Evolutionary conservation across 2,113 vertebrate genomes (phyloP).

Genomic region (Trematocara unimaculatum): DNA sequence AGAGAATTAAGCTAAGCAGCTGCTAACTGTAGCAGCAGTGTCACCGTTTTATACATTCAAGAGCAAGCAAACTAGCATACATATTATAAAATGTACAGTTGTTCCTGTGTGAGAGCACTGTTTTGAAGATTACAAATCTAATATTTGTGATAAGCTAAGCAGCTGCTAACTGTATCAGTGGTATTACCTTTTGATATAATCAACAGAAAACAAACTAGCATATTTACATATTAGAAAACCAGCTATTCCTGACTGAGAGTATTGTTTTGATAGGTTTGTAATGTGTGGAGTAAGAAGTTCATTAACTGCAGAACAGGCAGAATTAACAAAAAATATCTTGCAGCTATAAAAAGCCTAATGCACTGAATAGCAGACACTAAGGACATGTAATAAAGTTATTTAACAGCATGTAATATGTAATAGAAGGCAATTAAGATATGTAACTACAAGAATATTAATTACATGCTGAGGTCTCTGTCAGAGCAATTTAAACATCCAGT

Average conservation of each 20-base stretch:
- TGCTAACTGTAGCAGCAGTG: neutral
- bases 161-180: neutral
- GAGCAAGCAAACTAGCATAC: neutral
- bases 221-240: neutral
- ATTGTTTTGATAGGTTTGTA: neutral
- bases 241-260: neutral
- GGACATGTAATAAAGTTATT: neutral
- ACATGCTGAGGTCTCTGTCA: neutral
- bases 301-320: neutral
- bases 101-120: neutral
- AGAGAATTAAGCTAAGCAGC: neutral
- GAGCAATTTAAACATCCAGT: neutral
- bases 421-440: neutral
- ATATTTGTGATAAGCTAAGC: neutral
- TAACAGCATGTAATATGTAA: neutral
- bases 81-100: neutral
- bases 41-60: neutral
- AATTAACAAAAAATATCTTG: neutral
- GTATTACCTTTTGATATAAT: neutral
- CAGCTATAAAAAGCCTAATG: neutral
- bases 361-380: neutral
- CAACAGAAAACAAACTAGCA: neutral
- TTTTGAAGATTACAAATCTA: neutral
- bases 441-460: neutral
- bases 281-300: neutral